Evolutionary conservation across 2,797 vertebrate species (phyloP).

Genomic region (Ispidina picta): DNA sequence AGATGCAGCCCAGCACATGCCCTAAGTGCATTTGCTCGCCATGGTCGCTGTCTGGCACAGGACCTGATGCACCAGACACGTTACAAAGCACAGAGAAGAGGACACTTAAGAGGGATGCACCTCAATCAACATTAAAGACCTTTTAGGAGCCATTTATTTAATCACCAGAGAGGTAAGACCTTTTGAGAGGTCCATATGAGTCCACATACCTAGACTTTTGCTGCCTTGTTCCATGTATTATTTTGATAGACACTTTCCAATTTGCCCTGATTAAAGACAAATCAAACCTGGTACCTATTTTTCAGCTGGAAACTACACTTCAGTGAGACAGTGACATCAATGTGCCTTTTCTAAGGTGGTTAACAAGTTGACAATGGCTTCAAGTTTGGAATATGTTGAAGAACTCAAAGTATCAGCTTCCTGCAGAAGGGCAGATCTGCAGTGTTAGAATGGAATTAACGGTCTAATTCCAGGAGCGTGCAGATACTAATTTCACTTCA

Average conservation of each 20-base stretch:
- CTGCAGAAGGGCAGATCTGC: not conserved
- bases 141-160: not conserved
- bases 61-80: accelerated
- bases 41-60: not conserved
- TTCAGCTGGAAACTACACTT: not conserved
- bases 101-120: not conserved
- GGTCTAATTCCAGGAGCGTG: accelerated
- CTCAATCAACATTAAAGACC: not conserved
- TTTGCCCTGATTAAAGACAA: not conserved
- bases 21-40: accelerated
- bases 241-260: not conserved
- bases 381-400: not conserved
- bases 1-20: accelerated
- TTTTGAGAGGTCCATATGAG: not conserved
- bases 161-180: not conserved
- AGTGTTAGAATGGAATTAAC: not conserved
- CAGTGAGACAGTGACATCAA: not conserved
- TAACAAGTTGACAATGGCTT: not conserved
- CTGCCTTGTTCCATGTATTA: accelerated
- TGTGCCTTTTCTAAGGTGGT: not conserved
- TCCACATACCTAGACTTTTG: not conserved
- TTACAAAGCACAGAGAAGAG: not conserved
- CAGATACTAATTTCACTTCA: not conserved
- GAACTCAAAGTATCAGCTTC: not conserved
- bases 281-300: not conserved